phyloP scores from a whole-genome alignment of 1,140 invertebrate genomes.

The Calosoma granatense region DNA sequence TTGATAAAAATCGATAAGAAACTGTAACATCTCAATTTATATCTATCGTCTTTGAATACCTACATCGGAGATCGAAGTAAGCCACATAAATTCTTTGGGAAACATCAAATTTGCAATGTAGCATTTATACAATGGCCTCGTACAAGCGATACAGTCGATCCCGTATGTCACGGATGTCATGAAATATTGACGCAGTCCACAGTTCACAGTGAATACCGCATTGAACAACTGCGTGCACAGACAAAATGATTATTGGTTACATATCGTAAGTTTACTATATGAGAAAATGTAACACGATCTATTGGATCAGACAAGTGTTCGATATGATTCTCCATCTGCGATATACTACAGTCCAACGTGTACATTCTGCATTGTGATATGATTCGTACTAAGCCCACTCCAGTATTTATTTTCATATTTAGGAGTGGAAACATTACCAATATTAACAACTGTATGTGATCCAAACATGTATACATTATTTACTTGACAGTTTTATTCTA shows the following conservation, averaged over 20 bases:
- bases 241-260: slow-evolving; percentile 25
- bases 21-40: slow-evolving; percentile 23
- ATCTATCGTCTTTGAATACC: slow-evolving; percentile 20
- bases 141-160: slow-evolving; percentile 14
- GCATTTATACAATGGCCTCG: slow-evolving; percentile 17
- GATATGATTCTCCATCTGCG: neutral
- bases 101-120: slow-evolving; percentile 22
- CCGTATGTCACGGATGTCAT: neutral
- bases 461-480: too few relatives aligned
- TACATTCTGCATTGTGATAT: too few relatives aligned
- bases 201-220: neutral
- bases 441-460: too few relatives aligned
- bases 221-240: slow-evolving; percentile 15
- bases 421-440: too few relatives aligned
- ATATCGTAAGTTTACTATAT: slow-evolving; percentile 20
- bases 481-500: too few relatives aligned
- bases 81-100: slow-evolving; percentile 20
- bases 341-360: too few relatives aligned
- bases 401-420: too few relatives aligned
- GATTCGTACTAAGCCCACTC: too few relatives aligned
- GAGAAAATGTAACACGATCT: slow-evolving; percentile 19
- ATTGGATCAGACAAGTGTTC: slow-evolving; percentile 11
- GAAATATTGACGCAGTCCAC: neutral
- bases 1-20: slow-evolving; percentile 14
- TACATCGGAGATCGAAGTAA: slow-evolving; percentile 18